phyloP scores from a whole-genome alignment of 2,113 vertebrate genomes.

The Phalacrocorax carbo region DNA sequence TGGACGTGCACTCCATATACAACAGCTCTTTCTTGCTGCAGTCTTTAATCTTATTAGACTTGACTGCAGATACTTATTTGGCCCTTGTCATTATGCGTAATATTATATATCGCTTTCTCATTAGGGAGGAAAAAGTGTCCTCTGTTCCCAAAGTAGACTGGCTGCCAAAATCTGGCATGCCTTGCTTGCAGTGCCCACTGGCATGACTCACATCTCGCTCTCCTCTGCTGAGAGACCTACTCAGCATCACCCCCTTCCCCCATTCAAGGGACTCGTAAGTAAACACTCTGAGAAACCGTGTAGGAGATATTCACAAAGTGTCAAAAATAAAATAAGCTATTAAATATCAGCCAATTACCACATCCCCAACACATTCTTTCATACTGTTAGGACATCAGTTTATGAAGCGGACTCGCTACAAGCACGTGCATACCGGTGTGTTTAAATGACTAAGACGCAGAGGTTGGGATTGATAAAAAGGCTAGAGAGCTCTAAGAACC shows the following conservation, averaged over 20 bases:
- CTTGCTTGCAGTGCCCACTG: neutral
- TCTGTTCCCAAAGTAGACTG: neutral
- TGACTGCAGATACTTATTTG: conserved; percentile 2
- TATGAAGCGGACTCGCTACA: accelerated
- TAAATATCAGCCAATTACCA: neutral
- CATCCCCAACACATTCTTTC: neutral
- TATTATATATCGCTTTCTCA: neutral
- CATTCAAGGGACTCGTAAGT: neutral
- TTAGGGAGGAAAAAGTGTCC: neutral
- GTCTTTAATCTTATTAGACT: conserved; percentile 28
- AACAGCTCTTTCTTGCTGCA: conserved; percentile 18
- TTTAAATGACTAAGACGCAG: neutral
- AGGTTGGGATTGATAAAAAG: neutral
- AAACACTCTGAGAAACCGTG: accelerated
- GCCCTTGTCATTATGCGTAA: neutral
- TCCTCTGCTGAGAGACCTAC: neutral
- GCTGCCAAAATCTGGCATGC: neutral
- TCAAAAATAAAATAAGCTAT: neutral
- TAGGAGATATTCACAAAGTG: neutral
- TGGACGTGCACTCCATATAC: neutral
- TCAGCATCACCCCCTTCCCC: neutral
- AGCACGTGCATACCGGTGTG: too few relatives aligned
- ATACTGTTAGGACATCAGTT: accelerated
- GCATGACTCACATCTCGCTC: neutral
- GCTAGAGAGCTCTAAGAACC: neutral